Evolutionary conservation across 2,113 vertebrate species (phyloP).

Genomic region (Gobio gobio): DNA sequence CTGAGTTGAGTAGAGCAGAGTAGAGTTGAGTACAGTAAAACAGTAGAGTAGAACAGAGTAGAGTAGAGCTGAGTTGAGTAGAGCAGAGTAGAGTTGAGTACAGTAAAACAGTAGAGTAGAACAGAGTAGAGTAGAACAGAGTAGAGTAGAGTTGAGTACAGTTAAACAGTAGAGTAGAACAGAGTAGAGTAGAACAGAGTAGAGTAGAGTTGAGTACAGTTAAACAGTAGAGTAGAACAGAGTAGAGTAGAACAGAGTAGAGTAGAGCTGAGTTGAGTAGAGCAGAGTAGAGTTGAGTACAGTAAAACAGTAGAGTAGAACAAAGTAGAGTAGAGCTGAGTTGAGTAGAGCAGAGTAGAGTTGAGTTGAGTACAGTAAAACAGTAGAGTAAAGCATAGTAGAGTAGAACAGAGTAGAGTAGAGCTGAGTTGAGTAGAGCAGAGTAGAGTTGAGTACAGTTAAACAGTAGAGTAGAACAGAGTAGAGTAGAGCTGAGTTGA

Average conservation of each 20-base stretch:
- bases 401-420: not conserved
- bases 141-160: not conserved
- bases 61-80: not conserved
- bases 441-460: too few relatives aligned
- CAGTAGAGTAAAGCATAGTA: not conserved
- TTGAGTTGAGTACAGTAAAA: not conserved
- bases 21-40: not conserved
- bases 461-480: too few relatives aligned
- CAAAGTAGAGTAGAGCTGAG: not conserved
- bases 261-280: constrained; percentile 21
- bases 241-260: constrained; percentile 12
- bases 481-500: too few relatives aligned
- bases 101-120: not conserved
- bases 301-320: not conserved
- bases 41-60: not conserved
- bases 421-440: not conserved
- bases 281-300: constrained; percentile 11
- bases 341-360: not conserved
- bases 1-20: not conserved
- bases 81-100: too few relatives aligned
- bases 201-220: too few relatives aligned
- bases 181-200: not conserved
- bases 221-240: not conserved
- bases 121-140: not conserved
- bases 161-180: not conserved